Evolutionary conservation across 2,888 invertebrate genomes (phyloP).

Genomic region (Hermodice carunculata): DNA sequence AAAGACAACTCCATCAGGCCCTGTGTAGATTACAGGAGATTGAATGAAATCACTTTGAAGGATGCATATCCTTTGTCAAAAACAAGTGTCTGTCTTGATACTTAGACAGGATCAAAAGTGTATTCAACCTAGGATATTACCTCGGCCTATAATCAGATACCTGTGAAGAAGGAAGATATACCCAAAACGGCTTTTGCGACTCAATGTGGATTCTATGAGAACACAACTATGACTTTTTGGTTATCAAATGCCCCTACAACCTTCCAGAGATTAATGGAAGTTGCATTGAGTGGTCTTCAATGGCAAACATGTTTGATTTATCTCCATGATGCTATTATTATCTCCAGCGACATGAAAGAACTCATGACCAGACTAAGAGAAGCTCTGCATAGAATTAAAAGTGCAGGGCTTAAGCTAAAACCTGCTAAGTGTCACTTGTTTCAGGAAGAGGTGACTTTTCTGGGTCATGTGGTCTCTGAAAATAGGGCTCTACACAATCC

Average conservation of each 20-base stretch:
- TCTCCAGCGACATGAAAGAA: neutral
- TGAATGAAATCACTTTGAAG: no score
- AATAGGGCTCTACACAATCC: neutral
- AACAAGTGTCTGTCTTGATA: neutral
- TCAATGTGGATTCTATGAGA: neutral
- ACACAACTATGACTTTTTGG: neutral
- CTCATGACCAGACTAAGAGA: neutral
- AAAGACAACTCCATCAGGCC: no score
- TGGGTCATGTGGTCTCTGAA: neutral
- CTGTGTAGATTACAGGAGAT: no score
- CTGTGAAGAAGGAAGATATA: neutral
- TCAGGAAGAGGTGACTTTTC: neutral
- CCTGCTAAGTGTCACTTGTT: no score
- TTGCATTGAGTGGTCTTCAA: no score
- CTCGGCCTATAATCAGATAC: no score
- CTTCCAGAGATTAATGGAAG: no score
- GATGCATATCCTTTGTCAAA: no score
- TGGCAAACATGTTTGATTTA: no score
- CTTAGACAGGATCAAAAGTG: neutral
- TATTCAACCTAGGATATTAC: neutral
- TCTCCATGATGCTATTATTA: neutral
- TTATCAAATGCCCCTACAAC: neutral
- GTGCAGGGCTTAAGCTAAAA: neutral
- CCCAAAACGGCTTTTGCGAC: neutral
- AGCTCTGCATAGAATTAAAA: neutral